Evolutionary conservation across 2,888 invertebrate genomes (phyloP).

Genomic region (Gandaritis pyraliata): DNA sequence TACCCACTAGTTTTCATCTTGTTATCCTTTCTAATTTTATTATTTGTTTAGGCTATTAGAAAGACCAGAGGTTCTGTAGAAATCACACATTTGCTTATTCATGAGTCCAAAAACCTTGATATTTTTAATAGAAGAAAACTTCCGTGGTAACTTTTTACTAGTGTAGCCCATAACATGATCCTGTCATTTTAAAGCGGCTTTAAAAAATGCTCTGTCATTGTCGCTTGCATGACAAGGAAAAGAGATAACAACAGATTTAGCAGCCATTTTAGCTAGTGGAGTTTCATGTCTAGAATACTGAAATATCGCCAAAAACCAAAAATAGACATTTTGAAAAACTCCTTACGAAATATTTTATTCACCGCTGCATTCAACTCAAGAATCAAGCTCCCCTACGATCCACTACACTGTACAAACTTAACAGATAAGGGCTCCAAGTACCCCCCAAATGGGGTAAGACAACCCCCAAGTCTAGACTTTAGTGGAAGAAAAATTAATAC

Average conservation of each 20-base stretch:
- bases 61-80: too few relatives aligned
- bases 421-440: conserved; percentile 81
- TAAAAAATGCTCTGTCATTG: too few relatives aligned
- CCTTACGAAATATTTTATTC: conserved; percentile 41
- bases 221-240: too few relatives aligned
- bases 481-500: conserved; percentile 79
- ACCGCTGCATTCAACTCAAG: conserved; percentile 74
- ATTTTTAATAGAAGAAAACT: neutral
- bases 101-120: too few relatives aligned
- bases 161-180: too few relatives aligned
- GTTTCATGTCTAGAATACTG: too few relatives aligned
- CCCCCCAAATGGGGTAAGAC: conserved; percentile 84
- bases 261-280: too few relatives aligned
- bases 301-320: neutral
- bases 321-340: conserved; percentile 19
- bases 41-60: too few relatives aligned
- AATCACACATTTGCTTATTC: too few relatives aligned
- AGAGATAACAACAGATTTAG: too few relatives aligned
- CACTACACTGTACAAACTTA: conserved; percentile 83
- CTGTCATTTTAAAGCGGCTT: too few relatives aligned
- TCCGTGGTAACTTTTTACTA: neutral
- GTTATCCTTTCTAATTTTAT: neutral
- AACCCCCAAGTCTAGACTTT: conserved; percentile 78
- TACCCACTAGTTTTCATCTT: neutral
- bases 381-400: conserved; percentile 80